Base-by-base conservation (phyloP, 2,113 vertebrate species). In the Nothoprocta perdicaria region DNA sequence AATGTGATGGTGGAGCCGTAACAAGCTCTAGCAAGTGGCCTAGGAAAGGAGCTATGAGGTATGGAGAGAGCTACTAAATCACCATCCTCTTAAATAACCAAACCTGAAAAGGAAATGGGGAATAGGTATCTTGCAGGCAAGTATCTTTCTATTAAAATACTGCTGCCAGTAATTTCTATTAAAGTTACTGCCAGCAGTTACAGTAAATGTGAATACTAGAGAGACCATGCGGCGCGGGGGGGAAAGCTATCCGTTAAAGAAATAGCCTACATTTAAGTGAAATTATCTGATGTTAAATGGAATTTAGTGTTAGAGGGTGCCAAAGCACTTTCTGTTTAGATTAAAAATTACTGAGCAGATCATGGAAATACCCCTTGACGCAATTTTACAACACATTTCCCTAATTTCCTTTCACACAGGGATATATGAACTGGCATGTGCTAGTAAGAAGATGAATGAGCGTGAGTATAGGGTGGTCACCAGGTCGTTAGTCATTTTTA, bases 381-480 rank as follows among this genome's bases (percentile, higher is more conserved):
- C 68, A 61, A 48, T 79, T 53, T 79, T 81, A n/a, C 6, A 79
- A 84, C 35, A 40, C 9, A 72, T 91, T 72, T 93, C 21, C 62
- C 46, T 91, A 43, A 88, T 93, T 90, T 88, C 10, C 46, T 21
- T 52, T 84, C 46, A 24, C 21, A 24, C 22, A 46, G 91, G 18
- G 10, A 71, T 74, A 21, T 71, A 78, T 62, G 52, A 62, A 58
- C 38, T 35, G 53, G 46, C 66, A 75, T 71, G 38, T 83, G 65
- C 52, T 75, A n/a, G 66, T 61, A 63, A 76, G 80, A 92, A 79
- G 92, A 90, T 65, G 74, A 86, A 90, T 62, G 77, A 86, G 9
- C 48, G 29, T 72, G 77, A 84, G 65, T 46, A 19, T 43, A 78
- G 68, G 68, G 52, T 66, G 92, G 75, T 91, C 55, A 55, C 14